Evolutionary conservation across 2,113 vertebrate species (phyloP), one percentile per base, ranked within the genome.

Genomic region (Naja naja): DNA sequence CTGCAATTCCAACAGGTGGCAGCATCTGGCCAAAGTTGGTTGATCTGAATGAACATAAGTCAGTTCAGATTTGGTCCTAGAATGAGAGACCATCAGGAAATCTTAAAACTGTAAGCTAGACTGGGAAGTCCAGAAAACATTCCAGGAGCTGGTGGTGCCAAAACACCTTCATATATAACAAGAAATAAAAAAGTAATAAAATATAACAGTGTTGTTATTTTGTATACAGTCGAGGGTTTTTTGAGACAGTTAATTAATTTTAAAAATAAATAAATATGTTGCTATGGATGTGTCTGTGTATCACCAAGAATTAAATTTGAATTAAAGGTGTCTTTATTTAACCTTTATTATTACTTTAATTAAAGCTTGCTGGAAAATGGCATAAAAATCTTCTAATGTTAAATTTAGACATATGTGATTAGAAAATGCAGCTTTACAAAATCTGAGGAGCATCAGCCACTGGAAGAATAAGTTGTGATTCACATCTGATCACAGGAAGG

Each of bases 401-500:
- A 45, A 85, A 23, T 22, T 23, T 43, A 47, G 4, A 25, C 1
- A 25, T 23, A 5, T 47, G 85, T 30, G 85, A 39, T 9, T 23
- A 20, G 58, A 60, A 60, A 60, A 27, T 52, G 90, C 45, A 45
- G 27, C 6, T 90, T 90, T 34, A 54, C 12, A 55, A 54, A 85
- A 39, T 55, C 25, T 85, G 34, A 85, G 49, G 43, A 54, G n/a
- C 60, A 69, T 54, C 91, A 54, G 53, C 43, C 55, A 91, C 87
- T 43, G 86, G 91, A 91, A 88, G 86, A 94, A 1, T 89, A 94
- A 53, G 0, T 0, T 90, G 27, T 92, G 92, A 9, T 60, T 96
- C 92, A 64, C 89, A 87, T 58, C 94, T 1, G 25, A 94, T 95
- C 96, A 95, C 94, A 94, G 96, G 96, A 97, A 97, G 96, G 96